Conservation (phyloP, 2,888 invertebrate species). For the Eulithis prunata region DNA sequence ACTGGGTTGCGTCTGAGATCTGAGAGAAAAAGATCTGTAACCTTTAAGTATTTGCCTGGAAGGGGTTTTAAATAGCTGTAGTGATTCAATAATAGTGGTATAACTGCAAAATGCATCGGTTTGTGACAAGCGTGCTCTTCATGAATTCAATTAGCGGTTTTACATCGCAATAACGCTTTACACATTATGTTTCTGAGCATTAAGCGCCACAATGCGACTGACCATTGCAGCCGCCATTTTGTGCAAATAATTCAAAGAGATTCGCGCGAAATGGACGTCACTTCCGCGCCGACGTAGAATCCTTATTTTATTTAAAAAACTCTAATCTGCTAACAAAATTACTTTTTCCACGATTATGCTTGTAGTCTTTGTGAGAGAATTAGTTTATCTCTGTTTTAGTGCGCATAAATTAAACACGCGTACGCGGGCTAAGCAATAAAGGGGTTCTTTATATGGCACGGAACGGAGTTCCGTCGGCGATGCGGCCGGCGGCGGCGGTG, state of each 20-base stretch:
- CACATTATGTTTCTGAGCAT: conserved; percentile 49
- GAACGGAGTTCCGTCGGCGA: conserved; percentile 58
- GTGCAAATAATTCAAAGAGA: conserved; percentile 75
- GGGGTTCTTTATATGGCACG: conserved; percentile 68
- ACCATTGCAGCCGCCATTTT: conserved; percentile 67
- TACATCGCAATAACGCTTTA: conserved; percentile 58
- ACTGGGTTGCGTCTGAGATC: too few species aligned
- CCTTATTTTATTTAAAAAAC: conserved; percentile 61
- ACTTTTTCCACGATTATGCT: conserved; percentile 41
- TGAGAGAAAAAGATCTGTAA: too few species aligned
- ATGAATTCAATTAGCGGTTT: conserved; percentile 70
- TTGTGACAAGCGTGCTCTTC: conserved; percentile 54
- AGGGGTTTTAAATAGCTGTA: too few species aligned
- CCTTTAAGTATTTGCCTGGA: too few species aligned
- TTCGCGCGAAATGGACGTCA: conserved; percentile 72
- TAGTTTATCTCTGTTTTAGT: conserved; percentile 45
- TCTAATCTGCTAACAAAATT: conserved; percentile 46
- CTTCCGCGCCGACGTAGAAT: conserved; percentile 56
- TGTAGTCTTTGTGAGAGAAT: conserved; percentile 38
- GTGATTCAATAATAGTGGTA: too few species aligned
- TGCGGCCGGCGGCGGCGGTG: conserved; percentile 47
- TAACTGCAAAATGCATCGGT: conserved; percentile 17
- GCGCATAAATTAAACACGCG: conserved; percentile 62
- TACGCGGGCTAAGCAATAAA: conserved; percentile 62
- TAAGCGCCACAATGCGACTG: conserved; percentile 59